Conservation (phyloP, 1,140 invertebrate species). For the Sitobion miscanthi region DNA sequence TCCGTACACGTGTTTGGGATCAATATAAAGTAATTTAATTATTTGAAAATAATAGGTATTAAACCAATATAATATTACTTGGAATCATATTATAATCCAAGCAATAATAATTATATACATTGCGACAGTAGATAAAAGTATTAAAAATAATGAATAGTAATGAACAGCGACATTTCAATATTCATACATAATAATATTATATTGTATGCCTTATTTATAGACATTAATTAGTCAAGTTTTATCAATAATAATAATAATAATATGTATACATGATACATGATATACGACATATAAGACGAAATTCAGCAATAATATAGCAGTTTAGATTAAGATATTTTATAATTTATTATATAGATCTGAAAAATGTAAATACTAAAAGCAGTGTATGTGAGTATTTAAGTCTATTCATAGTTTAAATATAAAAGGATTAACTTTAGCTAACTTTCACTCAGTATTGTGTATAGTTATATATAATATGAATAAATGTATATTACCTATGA, state of each 20-base stretch:
- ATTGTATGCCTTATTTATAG: no score
- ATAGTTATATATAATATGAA: not conserved
- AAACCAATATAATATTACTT: no score
- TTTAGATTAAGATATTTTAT: not conserved
- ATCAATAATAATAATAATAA: no score
- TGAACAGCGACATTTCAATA: no score
- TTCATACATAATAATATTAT: no score
- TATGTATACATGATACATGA: no score
- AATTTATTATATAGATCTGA: not conserved
- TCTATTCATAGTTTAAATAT: not conserved
- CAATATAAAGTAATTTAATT: not conserved
- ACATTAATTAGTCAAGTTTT: no score
- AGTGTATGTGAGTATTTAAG: not conserved
- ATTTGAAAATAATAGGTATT: not conserved
- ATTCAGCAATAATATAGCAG: not conserved
- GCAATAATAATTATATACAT: no score
- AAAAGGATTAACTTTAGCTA: not conserved
- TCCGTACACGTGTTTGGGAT: not conserved
- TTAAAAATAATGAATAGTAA: no score
- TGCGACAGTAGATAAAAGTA: no score
- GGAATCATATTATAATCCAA: no score
- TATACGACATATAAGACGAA: not conserved
- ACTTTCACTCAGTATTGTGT: not conserved
- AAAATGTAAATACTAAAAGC: not conserved
- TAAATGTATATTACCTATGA: not conserved